Evolutionary conservation across 2,113 vertebrate species (phyloP).

Genomic region (Limnothrissa miodon): DNA sequence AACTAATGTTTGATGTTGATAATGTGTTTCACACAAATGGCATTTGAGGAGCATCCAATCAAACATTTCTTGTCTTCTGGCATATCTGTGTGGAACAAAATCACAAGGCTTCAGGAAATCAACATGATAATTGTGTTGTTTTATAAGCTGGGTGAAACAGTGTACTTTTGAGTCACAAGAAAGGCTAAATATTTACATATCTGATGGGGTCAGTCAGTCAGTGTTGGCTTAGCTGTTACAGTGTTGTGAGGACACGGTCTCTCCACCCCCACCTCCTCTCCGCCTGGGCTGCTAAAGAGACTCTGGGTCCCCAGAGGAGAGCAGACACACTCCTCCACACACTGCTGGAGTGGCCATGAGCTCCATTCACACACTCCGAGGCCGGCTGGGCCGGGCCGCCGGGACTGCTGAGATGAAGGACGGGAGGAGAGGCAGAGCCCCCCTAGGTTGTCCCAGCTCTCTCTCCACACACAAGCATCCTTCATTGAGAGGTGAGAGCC

Average conservation of each 20-base stretch:
- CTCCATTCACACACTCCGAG: background rate
- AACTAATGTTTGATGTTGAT: background rate
- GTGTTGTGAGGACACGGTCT: background rate
- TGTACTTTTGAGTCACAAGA: conserved; percentile 52
- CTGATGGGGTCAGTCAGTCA: conserved; percentile 48
- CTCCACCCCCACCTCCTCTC: conserved; percentile 23
- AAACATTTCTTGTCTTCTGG: background rate
- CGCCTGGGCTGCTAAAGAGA: background rate
- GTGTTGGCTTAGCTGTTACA: conserved; percentile 48
- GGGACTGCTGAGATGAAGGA: background rate
- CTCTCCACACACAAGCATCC: conserved; percentile 25
- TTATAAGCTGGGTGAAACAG: conserved; percentile 59
- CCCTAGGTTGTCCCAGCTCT: background rate
- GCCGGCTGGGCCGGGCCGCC: background rate
- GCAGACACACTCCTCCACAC: background rate
- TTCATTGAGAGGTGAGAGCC: conserved; percentile 6
- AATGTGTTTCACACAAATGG: background rate
- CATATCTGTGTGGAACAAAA: background rate
- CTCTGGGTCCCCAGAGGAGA: background rate
- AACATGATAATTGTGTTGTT: conserved; percentile 66
- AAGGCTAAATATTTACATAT: conserved; percentile 70
- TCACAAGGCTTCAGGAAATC: background rate
- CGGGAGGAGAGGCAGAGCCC: background rate
- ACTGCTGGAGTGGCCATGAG: background rate
- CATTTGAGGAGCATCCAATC: background rate